Base-by-base conservation (phyloP, 37 sponge, comb jelly and placozoan species). In the Trichoplax adhaerens region DNA sequence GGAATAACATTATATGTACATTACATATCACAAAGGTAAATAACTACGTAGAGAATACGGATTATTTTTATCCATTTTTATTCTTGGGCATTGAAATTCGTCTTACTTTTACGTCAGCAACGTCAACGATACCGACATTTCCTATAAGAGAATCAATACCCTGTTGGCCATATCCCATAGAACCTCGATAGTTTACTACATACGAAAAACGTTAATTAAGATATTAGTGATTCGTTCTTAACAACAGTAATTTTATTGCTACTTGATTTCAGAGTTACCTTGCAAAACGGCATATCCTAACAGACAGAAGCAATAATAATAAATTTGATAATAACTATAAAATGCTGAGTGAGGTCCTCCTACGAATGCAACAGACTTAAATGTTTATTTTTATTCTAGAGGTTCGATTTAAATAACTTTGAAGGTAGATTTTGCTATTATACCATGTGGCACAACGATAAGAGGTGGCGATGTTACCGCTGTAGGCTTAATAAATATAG, bases 101-200 rank as follows among this genome's bases (percentile, higher is more conserved):
- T 7, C 55, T 1, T 65, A 89, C 90, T 68, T 96, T 92, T 0
- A 86, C 87, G 77, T 96, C 99, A 53, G 76, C 68, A 54, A 96
- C 93, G 68, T 96, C 99, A 55, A 80, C 81, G 0, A 78, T 81
- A 3, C 99, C 99, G 56, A 86, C 80, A n/a, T 83, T 81, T 48
- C 99, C 99, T 0, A 68, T 75, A 48, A 96, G 81, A 71, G 79
- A 68, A 48, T 77, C 50, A 1, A 96, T 71, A 51, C 65, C 66
- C 7, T 79, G 81, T 62, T 83, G 76, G 5, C 99, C 93, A 79
- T 81, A 91, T 3, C 99, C 99, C 54, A 54, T 12, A 10, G 93
- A 86, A 0, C 99, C 99, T 50, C 89, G 74, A 77, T 85, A 96
- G 89, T 96, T 96, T 3, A 80, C 76, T 5, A 75, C 50, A n/a